phyloP scores from a whole-genome alignment of 2,113 vertebrate species.

The Corvus moneduloides region DNA sequence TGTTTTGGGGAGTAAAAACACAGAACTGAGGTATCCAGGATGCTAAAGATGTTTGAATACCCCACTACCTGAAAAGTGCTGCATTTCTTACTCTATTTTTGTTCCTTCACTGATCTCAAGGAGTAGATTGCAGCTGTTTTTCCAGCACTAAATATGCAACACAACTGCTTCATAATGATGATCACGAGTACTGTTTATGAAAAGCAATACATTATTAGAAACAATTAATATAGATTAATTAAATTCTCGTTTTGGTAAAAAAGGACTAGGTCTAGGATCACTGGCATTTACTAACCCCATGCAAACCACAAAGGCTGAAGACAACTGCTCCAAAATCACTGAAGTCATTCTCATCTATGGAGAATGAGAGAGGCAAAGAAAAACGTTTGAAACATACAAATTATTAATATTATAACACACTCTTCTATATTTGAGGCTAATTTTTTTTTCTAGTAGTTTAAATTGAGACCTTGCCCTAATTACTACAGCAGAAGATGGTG shows the following conservation, averaged over 20 bases:
- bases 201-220: not conserved
- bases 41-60: not conserved
- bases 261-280: not conserved
- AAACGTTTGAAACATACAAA: not conserved
- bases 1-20: not conserved
- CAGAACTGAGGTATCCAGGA: not conserved
- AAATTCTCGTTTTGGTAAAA: not conserved
- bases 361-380: not conserved
- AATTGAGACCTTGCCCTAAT: not conserved
- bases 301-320: not conserved
- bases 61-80: not conserved
- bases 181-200: not conserved
- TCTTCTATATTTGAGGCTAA: not conserved
- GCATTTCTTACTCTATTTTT: not conserved
- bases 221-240: not conserved
- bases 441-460: not conserved
- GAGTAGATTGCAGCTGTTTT: not conserved
- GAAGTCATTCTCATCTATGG: fast-evolving
- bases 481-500: not conserved
- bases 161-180: not conserved
- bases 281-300: not conserved
- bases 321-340: not conserved
- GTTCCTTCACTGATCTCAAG: not conserved
- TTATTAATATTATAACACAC: not conserved
- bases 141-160: not conserved